Evolutionary conservation across 2,888 invertebrate genomes (phyloP), one percentile per base, ranked within the genome.

Genomic region (Nebria salina): DNA sequence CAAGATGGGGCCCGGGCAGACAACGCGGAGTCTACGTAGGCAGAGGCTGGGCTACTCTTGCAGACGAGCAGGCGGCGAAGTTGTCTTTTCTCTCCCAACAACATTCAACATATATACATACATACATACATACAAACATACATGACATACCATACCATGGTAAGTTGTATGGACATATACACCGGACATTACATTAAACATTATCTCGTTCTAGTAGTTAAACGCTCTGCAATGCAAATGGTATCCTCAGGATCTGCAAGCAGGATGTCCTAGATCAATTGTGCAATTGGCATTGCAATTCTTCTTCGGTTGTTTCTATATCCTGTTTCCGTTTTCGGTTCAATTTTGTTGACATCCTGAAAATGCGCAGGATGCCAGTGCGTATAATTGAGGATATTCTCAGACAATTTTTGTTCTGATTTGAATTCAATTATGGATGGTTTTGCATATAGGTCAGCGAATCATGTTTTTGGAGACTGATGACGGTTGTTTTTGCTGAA

Each of bases 1-100:
- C 41, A 15, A 68, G 68, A 41, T 65, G 68, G 42, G 42, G 34
- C 66, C 65, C 34, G 75, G 65, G 81, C 72, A 81, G 81, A 81
- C 81, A 81, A 25, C 70, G 72, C 76, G 81, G 81, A 81, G 81
- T 81, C 81, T 64, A 76, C 65, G 81, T 81, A 76, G 80, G 80
- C 34, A 43, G 64, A 8, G 76, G 66, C 20, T 66, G 20, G 72
- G 66, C 41, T 26, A n/a, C 75, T 72, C 78, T 70, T 70, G 79
- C 75, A 79, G 79, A 79, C 79, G 79, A 68, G 26, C 78, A 78
- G 78, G 79, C 74, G 79, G 75, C 79, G 25, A 11, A 72, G 20
- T 20, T 70, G 70, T 70, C 70, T 70, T 66, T 70, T 11, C 34
- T 34, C 70, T 25, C 70, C 34, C 70, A 25, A 70, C 70, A 70